Percentiles rank a stretch among this genome's conserved stretches.
phyloP scores from a whole-genome alignment of 2,888 invertebrate species.

The Leptopilina myrica region DNA sequence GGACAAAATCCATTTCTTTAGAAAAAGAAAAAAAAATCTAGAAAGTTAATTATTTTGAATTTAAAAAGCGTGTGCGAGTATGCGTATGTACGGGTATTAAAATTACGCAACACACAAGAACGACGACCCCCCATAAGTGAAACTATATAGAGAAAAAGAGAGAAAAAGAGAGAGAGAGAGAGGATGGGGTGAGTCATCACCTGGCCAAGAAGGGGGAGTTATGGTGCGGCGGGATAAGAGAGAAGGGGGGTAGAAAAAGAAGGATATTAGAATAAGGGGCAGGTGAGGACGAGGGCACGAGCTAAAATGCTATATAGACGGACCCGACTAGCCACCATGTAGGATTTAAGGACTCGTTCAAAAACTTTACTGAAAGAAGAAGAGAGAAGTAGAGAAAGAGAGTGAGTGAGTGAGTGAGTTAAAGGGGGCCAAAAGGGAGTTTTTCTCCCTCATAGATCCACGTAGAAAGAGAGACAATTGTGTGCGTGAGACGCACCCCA shows the following conservation, averaged over 20 bases:
- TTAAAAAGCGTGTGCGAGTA: not conserved
- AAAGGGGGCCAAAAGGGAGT: slow-evolving; percentile 34
- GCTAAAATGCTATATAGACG: slow-evolving; percentile 38
- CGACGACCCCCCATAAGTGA: slow-evolving; percentile 38
- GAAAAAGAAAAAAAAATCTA: not conserved
- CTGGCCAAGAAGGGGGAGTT: slow-evolving; percentile 64
- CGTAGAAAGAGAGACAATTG: slow-evolving; percentile 37
- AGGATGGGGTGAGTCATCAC: slow-evolving; percentile 73
- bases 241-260: slow-evolving; percentile 62
- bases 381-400: not conserved
- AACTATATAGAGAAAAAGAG: slow-evolving; percentile 38
- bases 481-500: slow-evolving; percentile 47
- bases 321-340: slow-evolving; percentile 9
- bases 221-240: slow-evolving; percentile 58
- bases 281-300: slow-evolving; percentile 56
- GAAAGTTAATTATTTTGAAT: slow-evolving; percentile 16
- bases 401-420: slow-evolving; percentile 42
- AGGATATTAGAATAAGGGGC: slow-evolving; percentile 53
- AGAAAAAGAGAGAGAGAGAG: too few relatives aligned
- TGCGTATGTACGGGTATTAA: slow-evolving; percentile 16
- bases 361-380: slow-evolving; percentile 39
- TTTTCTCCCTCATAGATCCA: slow-evolving; percentile 8
- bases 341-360: slow-evolving; percentile 34
- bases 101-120: slow-evolving; percentile 35
- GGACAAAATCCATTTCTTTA: too few relatives aligned